A percentile compares a stretch with the other conserved stretches of the same genome.
phyloP scores from a whole-genome alignment of 2,797 vertebrate species.

The Malacoraja senta region DNA sequence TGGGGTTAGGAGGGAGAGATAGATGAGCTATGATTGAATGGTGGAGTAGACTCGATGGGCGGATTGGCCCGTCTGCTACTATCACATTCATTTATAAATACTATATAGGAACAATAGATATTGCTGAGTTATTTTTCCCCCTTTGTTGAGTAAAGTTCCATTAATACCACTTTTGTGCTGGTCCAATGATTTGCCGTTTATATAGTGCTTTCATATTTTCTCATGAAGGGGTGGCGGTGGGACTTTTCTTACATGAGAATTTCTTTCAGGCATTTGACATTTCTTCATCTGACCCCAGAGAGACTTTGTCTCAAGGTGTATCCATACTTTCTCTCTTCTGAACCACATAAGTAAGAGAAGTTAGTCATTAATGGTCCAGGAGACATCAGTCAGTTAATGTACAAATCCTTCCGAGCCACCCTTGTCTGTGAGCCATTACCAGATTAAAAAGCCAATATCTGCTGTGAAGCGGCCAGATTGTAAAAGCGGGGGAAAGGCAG shows the following conservation, averaged over 20 bases:
- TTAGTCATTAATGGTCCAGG: constrained; percentile 61
- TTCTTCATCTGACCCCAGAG: constrained; percentile 7
- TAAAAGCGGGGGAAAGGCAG: constrained; percentile 11
- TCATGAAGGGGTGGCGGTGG: background rate
- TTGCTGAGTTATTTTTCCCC: background rate
- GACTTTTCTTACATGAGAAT: background rate
- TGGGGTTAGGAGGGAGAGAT: no score
- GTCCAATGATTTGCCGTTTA: background rate
- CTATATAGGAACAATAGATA: background rate
- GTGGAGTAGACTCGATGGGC: no score
- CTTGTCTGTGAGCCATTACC: constrained; percentile 45
- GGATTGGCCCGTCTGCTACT: no score
- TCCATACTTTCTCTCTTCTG: background rate
- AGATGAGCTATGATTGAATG: no score
- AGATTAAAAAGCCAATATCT: constrained; percentile 41
- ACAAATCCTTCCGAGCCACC: constrained; percentile 51
- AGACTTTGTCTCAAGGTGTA: background rate
- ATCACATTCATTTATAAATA: background rate
- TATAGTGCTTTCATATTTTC: background rate
- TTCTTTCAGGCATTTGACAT: constrained; percentile 6
- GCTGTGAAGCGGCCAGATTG: constrained; percentile 37
- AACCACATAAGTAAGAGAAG: constrained; percentile 50
- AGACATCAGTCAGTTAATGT: constrained; percentile 57
- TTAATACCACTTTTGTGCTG: no score
- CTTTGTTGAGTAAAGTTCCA: background rate